These are phyloP conservation scores for Trachelus troglodyta DNA, from an alignment of 2,888 invertebrate species.

Conservation along the genomic window DNA sequence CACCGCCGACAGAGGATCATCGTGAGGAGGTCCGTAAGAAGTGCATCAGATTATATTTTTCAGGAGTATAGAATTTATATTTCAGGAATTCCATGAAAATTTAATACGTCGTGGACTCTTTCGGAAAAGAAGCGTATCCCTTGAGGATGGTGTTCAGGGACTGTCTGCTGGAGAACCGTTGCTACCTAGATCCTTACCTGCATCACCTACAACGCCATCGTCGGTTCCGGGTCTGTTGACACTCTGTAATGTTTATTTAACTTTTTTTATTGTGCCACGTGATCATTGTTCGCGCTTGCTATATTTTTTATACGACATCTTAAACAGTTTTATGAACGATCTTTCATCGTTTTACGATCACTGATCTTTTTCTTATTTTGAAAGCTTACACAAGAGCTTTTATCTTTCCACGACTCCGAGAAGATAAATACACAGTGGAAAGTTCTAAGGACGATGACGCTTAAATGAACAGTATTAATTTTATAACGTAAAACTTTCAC, in stretches of 20 bases:
- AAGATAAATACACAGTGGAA: neutral
- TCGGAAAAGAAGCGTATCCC: constrained; percentile 79
- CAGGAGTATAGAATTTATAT: neutral
- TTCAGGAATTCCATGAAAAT: constrained; percentile 83
- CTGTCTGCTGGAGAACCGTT: constrained; percentile 61
- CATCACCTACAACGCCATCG: constrained; percentile 70
- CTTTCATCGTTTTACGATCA: neutral
- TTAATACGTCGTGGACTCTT: constrained; percentile 81
- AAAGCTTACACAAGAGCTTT: neutral
- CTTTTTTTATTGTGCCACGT: neutral
- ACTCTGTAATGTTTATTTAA: neutral
- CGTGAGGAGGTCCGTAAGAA: constrained; percentile 53
- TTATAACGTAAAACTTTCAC: neutral
- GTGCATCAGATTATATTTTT: neutral
- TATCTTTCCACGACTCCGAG: neutral
- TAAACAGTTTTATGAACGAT: neutral
- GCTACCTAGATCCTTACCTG: constrained; percentile 73
- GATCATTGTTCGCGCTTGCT: neutral
- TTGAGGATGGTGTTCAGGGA: constrained; percentile 71
- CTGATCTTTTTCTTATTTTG: neutral
- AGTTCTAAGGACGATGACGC: neutral
- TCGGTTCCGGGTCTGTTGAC: constrained; percentile 43
- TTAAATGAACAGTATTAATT: neutral
- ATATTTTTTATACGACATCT: neutral
- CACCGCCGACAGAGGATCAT: constrained; percentile 55